Evolutionary conservation across 2,888 invertebrate species (phyloP), one percentile per base, ranked within the genome.

Genomic region (Acleris holmiana): DNA sequence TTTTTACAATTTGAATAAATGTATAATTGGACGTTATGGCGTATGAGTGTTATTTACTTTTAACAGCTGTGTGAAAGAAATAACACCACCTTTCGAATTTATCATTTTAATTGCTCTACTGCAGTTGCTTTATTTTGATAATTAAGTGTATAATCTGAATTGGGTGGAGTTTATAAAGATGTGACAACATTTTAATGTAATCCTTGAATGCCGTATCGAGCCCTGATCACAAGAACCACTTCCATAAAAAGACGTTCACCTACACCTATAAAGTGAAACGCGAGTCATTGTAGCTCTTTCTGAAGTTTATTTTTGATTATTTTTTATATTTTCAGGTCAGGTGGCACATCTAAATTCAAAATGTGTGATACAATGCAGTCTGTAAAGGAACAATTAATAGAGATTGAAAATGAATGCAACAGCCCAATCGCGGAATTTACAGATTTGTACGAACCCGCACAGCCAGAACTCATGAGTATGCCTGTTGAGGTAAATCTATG

Each of bases 291-390:
- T 47, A 44, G 49, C n/a, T 10, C 17, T 21, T 35, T 40, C 23
- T 23, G 25, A 54, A 47, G 50, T 49, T 29, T 48, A 50, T 13
- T n/a, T 17, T 4, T n/a, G 6, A 19, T 8, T 25, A 29, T 15
- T 19, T n/a, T 41, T 23, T 13, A 40, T 4, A 2, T 18, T 57
- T 48, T n/a, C 4, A 44, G 41, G 15, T 57, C n/a, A 8, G 48
- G 18, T 15, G 46, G 40, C 18, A 54, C 7, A 40, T 47, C 15
- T 15, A 15, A 29, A 29, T 48, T 41, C 2, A 75, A 73, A 65
- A 89, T 89, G 90, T 88, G 88, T 81, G 88, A 88, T 51, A 69
- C 76, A 68, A 66, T 86, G 65, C 74, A 84, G 68, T 70, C 81
- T 61, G 68, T 84, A 44, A 81, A 78, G 70, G 83, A 84, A 23